Evolutionary conservation across 2,888 invertebrate genomes (phyloP).

Genomic region (Dasysyrphus tricinctus): DNA sequence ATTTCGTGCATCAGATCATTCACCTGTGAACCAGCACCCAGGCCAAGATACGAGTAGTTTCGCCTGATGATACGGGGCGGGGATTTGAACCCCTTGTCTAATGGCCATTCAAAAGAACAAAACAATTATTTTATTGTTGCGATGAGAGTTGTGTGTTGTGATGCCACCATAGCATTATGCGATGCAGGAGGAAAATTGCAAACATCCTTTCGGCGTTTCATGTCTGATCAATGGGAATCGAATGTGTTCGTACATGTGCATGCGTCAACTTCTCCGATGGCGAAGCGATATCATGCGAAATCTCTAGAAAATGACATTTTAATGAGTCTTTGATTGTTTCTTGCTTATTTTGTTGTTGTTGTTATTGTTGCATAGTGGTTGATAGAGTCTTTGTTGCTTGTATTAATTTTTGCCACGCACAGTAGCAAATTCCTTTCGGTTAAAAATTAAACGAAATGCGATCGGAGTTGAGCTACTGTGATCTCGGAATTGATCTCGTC

Average conservation of each 20-base stretch:
- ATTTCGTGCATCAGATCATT: slow-evolving; percentile 75
- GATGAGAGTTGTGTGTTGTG: slow-evolving; percentile 12
- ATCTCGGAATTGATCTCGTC: slow-evolving; percentile 56
- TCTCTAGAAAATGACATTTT: slow-evolving; percentile 69
- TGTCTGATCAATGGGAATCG: slow-evolving; percentile 64
- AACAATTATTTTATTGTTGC: slow-evolving; percentile 56
- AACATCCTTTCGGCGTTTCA: slow-evolving; percentile 66
- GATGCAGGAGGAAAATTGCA: slow-evolving; percentile 67
- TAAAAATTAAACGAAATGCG: slow-evolving; percentile 64
- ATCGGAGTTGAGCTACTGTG: slow-evolving; percentile 50
- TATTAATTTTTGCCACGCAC: slow-evolving; percentile 46
- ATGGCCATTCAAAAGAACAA: slow-evolving; percentile 67
- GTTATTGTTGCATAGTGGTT: background rate
- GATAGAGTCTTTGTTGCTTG: background rate
- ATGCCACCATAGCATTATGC: slow-evolving; percentile 9
- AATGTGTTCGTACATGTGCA: slow-evolving; percentile 34
- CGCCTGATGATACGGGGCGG: background rate
- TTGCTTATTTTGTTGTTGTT: background rate
- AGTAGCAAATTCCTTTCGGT: slow-evolving; percentile 69
- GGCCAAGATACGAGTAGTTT: background rate
- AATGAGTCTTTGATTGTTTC: slow-evolving; percentile 68
- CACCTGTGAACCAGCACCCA: slow-evolving; percentile 59
- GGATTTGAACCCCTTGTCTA: slow-evolving; percentile 53
- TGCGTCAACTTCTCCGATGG: slow-evolving; percentile 37
- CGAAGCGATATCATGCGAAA: slow-evolving; percentile 62